Base-by-base conservation (phyloP, 1,140 invertebrate species). In the Helicoverpa armigera region DNA sequence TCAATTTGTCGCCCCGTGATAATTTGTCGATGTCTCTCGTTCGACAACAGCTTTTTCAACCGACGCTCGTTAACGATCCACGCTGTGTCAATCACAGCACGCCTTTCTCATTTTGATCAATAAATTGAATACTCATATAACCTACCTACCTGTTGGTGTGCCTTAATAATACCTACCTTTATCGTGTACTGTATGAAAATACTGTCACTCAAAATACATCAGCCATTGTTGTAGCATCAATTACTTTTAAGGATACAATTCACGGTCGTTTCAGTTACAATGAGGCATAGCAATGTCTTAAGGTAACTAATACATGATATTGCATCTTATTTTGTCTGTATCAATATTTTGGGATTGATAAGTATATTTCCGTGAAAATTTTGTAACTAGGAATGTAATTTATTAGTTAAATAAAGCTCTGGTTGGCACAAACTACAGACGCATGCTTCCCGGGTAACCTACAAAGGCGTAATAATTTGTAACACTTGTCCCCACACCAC, bases 21-120 rank as follows among this genome's bases (percentile, higher is more conserved):
- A 89, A 89, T 89, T 89, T 89, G 82, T 86, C 80, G 76, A 87
- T 76, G 86, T 82, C 78, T 82, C 81, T 53, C 60, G 76, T 82
- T 82, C 48, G 50, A 82, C 58, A 74, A 43, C 75, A 60, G 43
- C 63, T 79, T 79, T 77, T 77, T 77, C 50, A 54, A 63, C 29
- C 16, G 63, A 35, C 43, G 31, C 48, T 79, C 79, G 76, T 70
- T 83, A 82, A 75, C 77, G 51, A 80, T 74, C 76, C 23, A 10
- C 50, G 12, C 56, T 11, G 43, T 53, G 56, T 79, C 65, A 82
- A 79, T 82, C 58, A 78, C 5, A 31, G 48, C 56, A 65, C n/a
- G 35, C 70, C 65, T 79, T 79, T 79, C 51, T 58, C 65, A 79
- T 58, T 69, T 65, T 53, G 10, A 58, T 70, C 51, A 70, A 69